phyloP scores from a whole-genome alignment of 2,888 invertebrate species.

The Charanyca ferruginea region DNA sequence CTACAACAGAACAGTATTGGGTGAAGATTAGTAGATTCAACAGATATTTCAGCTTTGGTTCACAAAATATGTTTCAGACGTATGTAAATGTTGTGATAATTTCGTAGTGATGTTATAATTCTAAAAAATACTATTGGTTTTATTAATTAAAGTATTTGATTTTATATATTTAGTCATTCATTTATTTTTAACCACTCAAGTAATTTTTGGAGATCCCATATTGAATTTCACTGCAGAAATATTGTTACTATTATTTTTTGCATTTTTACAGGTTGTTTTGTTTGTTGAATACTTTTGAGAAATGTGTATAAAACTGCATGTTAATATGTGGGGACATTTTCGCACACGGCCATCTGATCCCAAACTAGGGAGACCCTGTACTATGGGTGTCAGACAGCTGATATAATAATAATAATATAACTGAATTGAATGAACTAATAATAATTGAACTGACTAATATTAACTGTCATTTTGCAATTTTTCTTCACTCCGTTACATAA shows the following conservation, averaged over 20 bases:
- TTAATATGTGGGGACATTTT: too few relatives aligned
- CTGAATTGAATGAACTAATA: too few relatives aligned
- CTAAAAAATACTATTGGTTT: constrained; percentile 59
- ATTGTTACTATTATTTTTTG: not conserved
- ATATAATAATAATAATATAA: too few relatives aligned
- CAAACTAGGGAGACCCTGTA: too few relatives aligned
- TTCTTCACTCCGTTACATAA: too few relatives aligned
- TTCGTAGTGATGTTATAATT: constrained; percentile 68
- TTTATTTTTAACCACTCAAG: constrained; percentile 1
- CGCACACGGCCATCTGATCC: too few relatives aligned
- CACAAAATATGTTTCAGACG: constrained; percentile 76
- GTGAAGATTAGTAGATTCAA: constrained; percentile 19
- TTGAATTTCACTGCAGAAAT: not conserved
- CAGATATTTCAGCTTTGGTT: constrained; percentile 52
- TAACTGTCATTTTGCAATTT: too few relatives aligned
- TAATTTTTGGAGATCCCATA: not conserved
- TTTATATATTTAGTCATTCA: not conserved
- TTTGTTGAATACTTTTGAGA: constrained; percentile 1
- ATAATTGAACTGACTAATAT: too few relatives aligned
- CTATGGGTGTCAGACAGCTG: too few relatives aligned
- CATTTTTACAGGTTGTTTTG: constrained; percentile 3
- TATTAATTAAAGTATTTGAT: constrained; percentile 6
- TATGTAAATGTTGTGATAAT: constrained; percentile 75
- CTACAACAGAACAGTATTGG: constrained; percentile 42
- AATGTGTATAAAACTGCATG: not conserved